These are phyloP conservation scores for Endomychus coccineus DNA, from an alignment of 2,888 invertebrate species.

Conservation along the genomic window DNA sequence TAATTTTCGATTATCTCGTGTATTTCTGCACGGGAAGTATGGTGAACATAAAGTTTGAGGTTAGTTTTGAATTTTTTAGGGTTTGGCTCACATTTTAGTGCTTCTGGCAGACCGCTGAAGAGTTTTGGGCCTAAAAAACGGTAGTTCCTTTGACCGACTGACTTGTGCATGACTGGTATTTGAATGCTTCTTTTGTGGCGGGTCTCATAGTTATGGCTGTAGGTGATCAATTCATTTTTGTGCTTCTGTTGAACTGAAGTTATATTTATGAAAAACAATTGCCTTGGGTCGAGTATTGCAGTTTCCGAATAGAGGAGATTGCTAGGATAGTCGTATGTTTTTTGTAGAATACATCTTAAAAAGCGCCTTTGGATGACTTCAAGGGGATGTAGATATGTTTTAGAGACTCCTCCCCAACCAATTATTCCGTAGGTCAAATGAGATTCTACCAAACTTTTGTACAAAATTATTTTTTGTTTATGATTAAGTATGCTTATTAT, in stretches of 20 bases:
- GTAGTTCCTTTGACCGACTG: background rate
- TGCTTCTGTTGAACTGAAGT: background rate
- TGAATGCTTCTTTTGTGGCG: background rate
- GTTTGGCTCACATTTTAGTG: no score
- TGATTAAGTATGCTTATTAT: background rate
- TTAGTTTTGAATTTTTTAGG: no score
- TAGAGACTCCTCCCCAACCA: background rate
- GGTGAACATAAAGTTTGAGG: no score
- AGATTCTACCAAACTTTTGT: background rate
- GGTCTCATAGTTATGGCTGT: background rate
- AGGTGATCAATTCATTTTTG: background rate
- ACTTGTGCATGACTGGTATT: background rate
- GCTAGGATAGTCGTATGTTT: background rate
- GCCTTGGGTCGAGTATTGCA: background rate
- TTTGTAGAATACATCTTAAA: background rate
- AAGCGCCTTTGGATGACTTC: constrained; percentile 3
- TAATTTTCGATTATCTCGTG: no score
- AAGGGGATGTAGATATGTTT: background rate
- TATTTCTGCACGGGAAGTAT: no score
- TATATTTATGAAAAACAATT: background rate
- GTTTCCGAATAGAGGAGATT: constrained; percentile 3
- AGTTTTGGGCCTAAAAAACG: constrained; percentile 9
- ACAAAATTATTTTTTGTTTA: background rate
- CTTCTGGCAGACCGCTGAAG: no score
- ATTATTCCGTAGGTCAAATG: constrained; percentile 2